Conservation (phyloP, 2,888 invertebrate genomes). For the Cheilosia variabilis region DNA sequence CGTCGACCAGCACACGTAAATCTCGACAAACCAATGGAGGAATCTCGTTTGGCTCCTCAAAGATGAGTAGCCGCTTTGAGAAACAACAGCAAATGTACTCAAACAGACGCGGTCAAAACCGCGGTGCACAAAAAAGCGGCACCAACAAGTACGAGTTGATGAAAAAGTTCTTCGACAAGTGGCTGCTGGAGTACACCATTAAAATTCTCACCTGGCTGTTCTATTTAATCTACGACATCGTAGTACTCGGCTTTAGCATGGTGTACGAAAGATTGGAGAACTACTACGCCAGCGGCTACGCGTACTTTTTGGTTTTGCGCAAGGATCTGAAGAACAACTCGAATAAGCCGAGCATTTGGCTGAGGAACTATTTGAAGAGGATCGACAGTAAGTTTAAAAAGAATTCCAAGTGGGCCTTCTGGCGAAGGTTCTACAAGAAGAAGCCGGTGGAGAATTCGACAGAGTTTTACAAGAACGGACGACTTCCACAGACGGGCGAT, state of each 20-base stretch:
- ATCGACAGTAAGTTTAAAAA: constrained; percentile 82
- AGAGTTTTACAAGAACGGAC: constrained; percentile 82
- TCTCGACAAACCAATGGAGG: constrained; percentile 47
- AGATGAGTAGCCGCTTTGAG: constrained; percentile 33
- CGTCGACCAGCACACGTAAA: constrained; percentile 42
- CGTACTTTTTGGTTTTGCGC: constrained; percentile 80
- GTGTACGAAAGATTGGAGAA: constrained; percentile 80
- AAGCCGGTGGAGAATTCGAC: constrained; percentile 81
- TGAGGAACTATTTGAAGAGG: constrained; percentile 80
- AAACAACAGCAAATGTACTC: constrained; percentile 56
- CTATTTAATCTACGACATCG: constrained; percentile 91
- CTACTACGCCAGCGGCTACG: constrained; percentile 78
- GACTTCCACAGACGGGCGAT: constrained; percentile 93
- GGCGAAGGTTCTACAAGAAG: constrained; percentile 83
- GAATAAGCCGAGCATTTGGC: constrained; percentile 82
- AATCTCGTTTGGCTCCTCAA: constrained; percentile 45
- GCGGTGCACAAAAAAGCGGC: constrained; percentile 74
- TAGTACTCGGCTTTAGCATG: constrained; percentile 87
- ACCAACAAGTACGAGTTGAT: constrained; percentile 85
- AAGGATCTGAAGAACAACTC: constrained; percentile 82
- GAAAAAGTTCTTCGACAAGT: constrained; percentile 84
- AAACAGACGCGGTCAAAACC: constrained; percentile 51
- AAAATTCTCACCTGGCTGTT: constrained; percentile 90
- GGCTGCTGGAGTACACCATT: constrained; percentile 86
- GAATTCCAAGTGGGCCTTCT: constrained; percentile 82